Conservation (phyloP, 2,113 vertebrate genomes). For the Motacilla tschutschensis region DNA sequence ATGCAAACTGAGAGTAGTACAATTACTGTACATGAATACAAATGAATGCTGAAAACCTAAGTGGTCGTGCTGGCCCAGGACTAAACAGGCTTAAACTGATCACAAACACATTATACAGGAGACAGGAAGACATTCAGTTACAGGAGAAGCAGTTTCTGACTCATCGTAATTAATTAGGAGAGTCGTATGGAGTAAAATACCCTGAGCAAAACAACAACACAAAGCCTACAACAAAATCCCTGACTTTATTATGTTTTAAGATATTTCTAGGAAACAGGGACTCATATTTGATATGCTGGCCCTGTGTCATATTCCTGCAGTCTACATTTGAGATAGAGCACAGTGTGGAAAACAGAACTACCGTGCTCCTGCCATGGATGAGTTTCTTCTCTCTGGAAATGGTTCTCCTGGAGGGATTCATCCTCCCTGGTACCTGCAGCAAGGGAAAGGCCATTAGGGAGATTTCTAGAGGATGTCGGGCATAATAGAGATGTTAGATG, state of each 20-base stretch:
- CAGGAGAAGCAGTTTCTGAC: not conserved
- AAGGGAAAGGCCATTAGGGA: not conserved
- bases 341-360: not conserved
- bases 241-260: not conserved
- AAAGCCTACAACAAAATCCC: not conserved
- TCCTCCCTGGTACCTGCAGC: not conserved
- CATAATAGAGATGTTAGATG: not conserved
- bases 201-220: not conserved
- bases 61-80: not conserved
- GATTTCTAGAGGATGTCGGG: not conserved
- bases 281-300: not conserved
- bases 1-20: not conserved
- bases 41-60: not conserved
- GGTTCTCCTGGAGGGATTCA: not conserved
- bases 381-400: not conserved
- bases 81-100: not conserved
- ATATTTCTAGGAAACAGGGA: not conserved
- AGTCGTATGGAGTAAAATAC: not conserved
- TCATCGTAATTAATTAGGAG: not conserved
- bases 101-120: not conserved
- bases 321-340: not conserved
- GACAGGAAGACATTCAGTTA: not conserved
- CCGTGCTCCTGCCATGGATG: accelerated
- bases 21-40: not conserved
- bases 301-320: not conserved